phyloP scores from a whole-genome alignment of 53 echinoderm and acorn worm genomes.

The Holothuria scabra region DNA sequence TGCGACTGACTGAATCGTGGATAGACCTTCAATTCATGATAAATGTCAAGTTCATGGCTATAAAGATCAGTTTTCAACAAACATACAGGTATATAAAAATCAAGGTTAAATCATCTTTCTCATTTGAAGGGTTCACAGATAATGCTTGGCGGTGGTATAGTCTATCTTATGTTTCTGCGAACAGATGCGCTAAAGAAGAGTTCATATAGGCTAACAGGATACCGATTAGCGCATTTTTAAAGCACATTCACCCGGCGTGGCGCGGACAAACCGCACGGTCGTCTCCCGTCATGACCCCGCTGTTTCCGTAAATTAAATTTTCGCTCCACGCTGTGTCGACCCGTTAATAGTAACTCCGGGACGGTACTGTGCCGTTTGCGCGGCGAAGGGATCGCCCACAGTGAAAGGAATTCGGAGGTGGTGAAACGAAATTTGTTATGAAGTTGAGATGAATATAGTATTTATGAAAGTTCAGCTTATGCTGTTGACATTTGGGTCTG shows the following conservation, averaged over 20 bases:
- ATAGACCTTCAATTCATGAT: no score
- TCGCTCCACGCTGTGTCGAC: slow-evolving; percentile 39
- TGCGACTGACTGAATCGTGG: no score
- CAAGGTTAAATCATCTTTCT: no score
- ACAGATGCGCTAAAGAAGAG: no score
- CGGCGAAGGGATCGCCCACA: slow-evolving; percentile 32
- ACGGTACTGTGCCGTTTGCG: slow-evolving; percentile 6
- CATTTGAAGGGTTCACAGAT: no score
- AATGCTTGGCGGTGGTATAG: no score
- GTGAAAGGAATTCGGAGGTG: slow-evolving; percentile 37
- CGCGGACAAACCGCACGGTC: slow-evolving; percentile 36
- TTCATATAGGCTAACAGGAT: no score
- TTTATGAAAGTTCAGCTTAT: slow-evolving; percentile 35
- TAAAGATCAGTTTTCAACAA: no score
- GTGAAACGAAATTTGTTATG: slow-evolving; percentile 32
- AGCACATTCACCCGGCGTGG: slow-evolving; percentile 38
- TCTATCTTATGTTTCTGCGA: no score
- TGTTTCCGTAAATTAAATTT: slow-evolving; percentile 51
- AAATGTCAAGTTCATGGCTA: no score
- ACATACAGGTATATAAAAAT: no score
- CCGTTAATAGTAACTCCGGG: no score
- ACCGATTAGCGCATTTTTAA: slow-evolving; percentile 17
- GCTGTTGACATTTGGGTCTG: slow-evolving; percentile 4
- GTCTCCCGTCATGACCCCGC: slow-evolving; percentile 39
- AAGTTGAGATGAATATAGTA: slow-evolving; percentile 38